phyloP scores from a whole-genome alignment of 2,113 vertebrate genomes.

The Chrysemys picta region DNA sequence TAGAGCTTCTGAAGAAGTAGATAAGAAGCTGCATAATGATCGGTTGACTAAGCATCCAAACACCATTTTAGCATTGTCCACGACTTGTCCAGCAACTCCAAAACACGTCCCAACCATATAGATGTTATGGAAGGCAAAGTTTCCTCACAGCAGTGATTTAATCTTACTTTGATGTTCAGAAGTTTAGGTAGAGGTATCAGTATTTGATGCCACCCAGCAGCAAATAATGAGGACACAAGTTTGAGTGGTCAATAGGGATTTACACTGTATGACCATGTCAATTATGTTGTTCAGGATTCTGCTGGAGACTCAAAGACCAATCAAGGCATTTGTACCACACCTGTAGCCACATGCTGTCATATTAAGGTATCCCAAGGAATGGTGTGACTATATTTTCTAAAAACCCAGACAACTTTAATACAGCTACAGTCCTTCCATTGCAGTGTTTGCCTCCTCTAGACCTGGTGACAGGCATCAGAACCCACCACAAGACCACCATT shows the following conservation, averaged over 20 bases:
- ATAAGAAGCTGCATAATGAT: background rate
- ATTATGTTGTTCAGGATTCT: background rate
- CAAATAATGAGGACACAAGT: background rate
- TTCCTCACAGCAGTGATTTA: background rate
- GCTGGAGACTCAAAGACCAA: background rate
- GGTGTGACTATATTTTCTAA: background rate
- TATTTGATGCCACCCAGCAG: background rate
- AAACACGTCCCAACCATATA: background rate
- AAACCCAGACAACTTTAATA: background rate
- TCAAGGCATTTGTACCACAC: background rate
- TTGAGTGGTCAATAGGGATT: background rate
- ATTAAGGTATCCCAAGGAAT: background rate
- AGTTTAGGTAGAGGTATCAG: background rate
- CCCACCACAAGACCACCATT: background rate
- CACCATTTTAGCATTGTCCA: background rate
- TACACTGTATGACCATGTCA: background rate
- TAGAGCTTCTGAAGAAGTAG: background rate
- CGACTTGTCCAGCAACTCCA: slow-evolving; percentile 1
- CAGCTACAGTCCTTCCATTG: background rate
- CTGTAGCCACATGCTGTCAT: background rate
- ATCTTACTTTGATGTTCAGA: background rate
- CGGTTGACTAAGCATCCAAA: background rate
- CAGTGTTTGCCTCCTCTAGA: background rate
- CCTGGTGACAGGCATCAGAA: background rate
- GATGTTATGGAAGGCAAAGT: background rate